These are phyloP conservation scores for Gadus macrocephalus DNA, from an alignment of 2,113 vertebrate species.

Conservation along the genomic window DNA sequence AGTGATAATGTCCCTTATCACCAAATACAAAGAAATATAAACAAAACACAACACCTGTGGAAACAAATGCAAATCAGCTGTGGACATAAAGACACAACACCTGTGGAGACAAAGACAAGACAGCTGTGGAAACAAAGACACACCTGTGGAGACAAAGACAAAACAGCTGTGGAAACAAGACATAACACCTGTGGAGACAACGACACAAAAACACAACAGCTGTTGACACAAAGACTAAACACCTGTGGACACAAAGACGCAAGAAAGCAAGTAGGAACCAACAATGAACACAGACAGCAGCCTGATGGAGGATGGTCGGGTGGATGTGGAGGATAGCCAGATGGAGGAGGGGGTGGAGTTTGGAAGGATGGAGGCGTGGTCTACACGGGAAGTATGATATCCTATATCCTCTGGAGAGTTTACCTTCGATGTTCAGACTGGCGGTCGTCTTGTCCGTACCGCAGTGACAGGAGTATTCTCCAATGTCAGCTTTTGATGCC, in stretches of 20 bases:
- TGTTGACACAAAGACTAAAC: neutral
- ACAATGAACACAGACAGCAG: neutral
- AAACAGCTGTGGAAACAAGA: too few species aligned
- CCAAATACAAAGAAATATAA: too few species aligned
- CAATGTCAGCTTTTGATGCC: conserved; percentile 80
- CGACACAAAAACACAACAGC: too few species aligned
- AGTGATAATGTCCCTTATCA: too few species aligned
- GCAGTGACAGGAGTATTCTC: conserved; percentile 89
- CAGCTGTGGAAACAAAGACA: too few species aligned
- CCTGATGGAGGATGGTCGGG: neutral
- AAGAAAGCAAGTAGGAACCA: neutral
- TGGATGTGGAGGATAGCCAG: neutral
- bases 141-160: too few species aligned
- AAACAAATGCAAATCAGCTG: too few species aligned
- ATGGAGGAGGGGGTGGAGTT: neutral
- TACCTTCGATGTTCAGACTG: conserved; percentile 92
- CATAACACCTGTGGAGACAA: too few species aligned
- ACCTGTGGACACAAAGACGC: neutral
- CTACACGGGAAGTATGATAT: too few species aligned
- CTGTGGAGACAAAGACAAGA: too few species aligned
- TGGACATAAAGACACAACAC: too few species aligned
- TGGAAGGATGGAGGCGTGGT: neutral
- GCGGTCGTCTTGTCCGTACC: conserved; percentile 90
- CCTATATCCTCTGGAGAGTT: conserved; percentile 11
- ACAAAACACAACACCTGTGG: too few species aligned